A percentile compares a stretch with the other conserved stretches of the same genome.
These are phyloP conservation scores for Acridotheres tristis DNA, from an alignment of 2,797 vertebrate species.

Conservation along the genomic window DNA sequence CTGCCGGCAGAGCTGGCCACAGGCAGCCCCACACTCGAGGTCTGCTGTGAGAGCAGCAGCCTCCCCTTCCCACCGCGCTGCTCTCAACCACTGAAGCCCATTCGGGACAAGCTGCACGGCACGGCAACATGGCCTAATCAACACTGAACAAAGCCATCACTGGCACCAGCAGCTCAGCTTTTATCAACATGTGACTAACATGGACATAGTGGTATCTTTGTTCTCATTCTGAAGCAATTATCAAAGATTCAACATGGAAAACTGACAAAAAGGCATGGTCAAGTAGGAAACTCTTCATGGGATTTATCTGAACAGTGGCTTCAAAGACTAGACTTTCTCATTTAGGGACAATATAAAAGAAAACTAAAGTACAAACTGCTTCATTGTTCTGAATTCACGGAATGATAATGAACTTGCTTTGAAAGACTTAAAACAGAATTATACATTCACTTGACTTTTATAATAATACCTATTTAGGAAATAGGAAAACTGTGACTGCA, in stretches of 20 bases:
- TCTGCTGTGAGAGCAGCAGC: not conserved
- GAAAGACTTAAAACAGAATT: not conserved
- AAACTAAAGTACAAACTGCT: not conserved
- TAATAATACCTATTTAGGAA: not conserved
- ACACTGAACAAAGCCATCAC: slow-evolving; percentile 48
- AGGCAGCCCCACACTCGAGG: not conserved
- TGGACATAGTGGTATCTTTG: slow-evolving; percentile 59
- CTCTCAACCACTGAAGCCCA: not conserved
- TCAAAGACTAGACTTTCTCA: not conserved
- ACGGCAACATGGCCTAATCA: slow-evolving; percentile 18
- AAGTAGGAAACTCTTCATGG: not conserved
- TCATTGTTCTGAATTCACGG: not conserved
- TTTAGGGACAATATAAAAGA: not conserved
- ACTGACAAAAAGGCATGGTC: not conserved
- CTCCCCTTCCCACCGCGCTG: not conserved
- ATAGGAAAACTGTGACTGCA: not conserved
- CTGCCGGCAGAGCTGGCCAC: not conserved
- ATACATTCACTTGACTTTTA: not conserved
- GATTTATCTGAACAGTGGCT: not conserved
- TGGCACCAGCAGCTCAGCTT: slow-evolving; percentile 51
- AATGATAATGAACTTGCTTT: not conserved
- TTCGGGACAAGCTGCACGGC: slow-evolving; percentile 53
- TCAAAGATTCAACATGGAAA: slow-evolving; percentile 15
- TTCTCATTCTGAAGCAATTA: slow-evolving; percentile 40
- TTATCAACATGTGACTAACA: slow-evolving; percentile 50